Evolutionary conservation across 2,113 vertebrate species (phyloP).

Genomic region (Hippoglossus stenolepis): DNA sequence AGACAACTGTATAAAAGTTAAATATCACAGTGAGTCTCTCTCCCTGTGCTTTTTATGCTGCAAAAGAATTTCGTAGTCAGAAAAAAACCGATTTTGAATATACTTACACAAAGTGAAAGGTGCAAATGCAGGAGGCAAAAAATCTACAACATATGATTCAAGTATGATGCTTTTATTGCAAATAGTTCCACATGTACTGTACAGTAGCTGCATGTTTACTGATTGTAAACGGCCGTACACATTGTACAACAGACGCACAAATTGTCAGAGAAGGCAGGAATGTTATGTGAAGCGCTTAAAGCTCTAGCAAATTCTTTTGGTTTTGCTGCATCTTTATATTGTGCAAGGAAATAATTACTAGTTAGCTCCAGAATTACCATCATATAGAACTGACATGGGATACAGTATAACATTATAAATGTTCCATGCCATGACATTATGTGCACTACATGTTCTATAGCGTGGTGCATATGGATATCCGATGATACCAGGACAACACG

Average conservation of each 20-base stretch:
- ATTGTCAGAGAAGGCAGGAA: slow-evolving; percentile 21
- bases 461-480: slow-evolving; percentile 5
- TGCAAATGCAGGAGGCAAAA: slow-evolving; percentile 12
- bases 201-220: slow-evolving; percentile 2
- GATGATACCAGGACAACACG: background rate
- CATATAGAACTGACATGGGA: slow-evolving; percentile 34
- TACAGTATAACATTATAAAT: slow-evolving; percentile 43
- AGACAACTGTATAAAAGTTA: background rate
- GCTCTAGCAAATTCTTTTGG: slow-evolving; percentile 47
- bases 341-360: slow-evolving; percentile 43
- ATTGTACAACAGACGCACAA: slow-evolving; percentile 19
- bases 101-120: background rate
- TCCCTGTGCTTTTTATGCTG: background rate
- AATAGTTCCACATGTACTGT: slow-evolving; percentile 19
- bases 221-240: slow-evolving; percentile 22
- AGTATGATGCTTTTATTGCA: slow-evolving; percentile 59
- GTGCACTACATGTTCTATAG: slow-evolving; percentile 16
- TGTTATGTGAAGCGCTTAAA: slow-evolving; percentile 41
- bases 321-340: slow-evolving; percentile 42
- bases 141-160: background rate
- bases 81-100: background rate
- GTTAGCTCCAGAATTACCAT: slow-evolving; percentile 31
- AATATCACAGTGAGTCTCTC: background rate
- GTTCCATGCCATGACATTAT: slow-evolving; percentile 26
- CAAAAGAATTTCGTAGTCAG: background rate